phyloP scores from a whole-genome alignment of 92 coral and sea anemone genomes.

The Palythoa grandiflora region DNA sequence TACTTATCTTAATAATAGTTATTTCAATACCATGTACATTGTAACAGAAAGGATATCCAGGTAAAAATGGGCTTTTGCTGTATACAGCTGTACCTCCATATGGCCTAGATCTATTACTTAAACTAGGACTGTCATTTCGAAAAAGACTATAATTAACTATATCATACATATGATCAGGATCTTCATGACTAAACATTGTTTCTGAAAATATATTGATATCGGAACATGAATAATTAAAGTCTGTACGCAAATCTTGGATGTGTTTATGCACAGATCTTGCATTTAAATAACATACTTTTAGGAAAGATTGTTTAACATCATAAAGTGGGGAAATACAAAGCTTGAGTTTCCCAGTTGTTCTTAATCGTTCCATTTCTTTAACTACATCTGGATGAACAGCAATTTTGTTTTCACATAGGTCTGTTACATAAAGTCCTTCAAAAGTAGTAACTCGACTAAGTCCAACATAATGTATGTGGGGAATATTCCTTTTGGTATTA shows the following conservation, averaged over 20 bases:
- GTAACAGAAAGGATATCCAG: constrained; percentile 51
- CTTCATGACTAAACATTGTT: constrained; percentile 39
- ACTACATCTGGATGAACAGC: constrained; percentile 53
- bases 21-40: constrained; percentile 60
- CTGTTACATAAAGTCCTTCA: not conserved
- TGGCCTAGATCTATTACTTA: constrained; percentile 21
- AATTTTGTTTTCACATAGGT: constrained; percentile 16
- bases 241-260: constrained; percentile 57
- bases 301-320: constrained; percentile 31
- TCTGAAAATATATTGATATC: constrained; percentile 64
- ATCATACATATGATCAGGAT: constrained; percentile 60
- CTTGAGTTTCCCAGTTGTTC: constrained; percentile 48
- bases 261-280: constrained; percentile 59
- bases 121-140: constrained; percentile 11
- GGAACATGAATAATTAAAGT: constrained; percentile 55
- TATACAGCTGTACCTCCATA: constrained; percentile 60
- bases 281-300: constrained; percentile 60
- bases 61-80: constrained; percentile 50
- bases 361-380: constrained; percentile 53
- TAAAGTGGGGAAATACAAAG: constrained; percentile 57
- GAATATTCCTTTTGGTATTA: constrained; percentile 33
- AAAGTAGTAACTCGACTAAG: not conserved
- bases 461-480: not conserved
- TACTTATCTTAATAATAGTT: constrained; percentile 39
- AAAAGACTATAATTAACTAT: constrained; percentile 17